phyloP scores from a whole-genome alignment of 2,888 invertebrate species.

The Lacanobia wlatinum region DNA sequence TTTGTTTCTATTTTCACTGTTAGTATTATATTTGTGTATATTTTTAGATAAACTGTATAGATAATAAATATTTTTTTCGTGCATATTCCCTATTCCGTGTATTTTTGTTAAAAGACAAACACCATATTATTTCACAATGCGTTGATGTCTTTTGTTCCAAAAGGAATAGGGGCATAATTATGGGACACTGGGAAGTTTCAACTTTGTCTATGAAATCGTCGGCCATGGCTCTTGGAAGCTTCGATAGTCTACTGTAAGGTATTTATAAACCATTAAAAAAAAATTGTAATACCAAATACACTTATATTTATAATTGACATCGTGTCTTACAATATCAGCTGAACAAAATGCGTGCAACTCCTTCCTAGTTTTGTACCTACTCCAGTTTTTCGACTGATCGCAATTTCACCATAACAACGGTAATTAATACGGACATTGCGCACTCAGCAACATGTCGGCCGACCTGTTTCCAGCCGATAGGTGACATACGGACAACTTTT shows the following conservation, averaged over 20 bases:
- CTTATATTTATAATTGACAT: slow-evolving; percentile 7
- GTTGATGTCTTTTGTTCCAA: slow-evolving; percentile 46
- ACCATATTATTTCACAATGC: not conserved
- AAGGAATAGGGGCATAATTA: not conserved
- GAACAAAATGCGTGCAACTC: not conserved
- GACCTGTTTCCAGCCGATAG: slow-evolving; percentile 49
- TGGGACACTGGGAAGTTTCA: not conserved
- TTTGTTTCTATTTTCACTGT: too few species aligned
- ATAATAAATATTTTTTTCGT: too few species aligned
- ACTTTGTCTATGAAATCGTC: not conserved
- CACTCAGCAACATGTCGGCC: slow-evolving; percentile 51
- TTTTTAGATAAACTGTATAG: too few species aligned
- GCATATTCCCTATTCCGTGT: too few species aligned
- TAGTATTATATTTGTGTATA: too few species aligned
- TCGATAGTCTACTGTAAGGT: not conserved
- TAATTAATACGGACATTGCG: slow-evolving; percentile 61
- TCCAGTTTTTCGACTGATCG: slow-evolving; percentile 37
- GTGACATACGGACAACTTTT: slow-evolving; percentile 69
- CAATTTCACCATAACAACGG: slow-evolving; percentile 60
- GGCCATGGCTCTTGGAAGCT: not conserved
- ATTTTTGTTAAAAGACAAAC: not conserved
- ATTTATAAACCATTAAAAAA: too few species aligned
- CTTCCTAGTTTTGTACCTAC: slow-evolving; percentile 13
- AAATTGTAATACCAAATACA: not conserved
- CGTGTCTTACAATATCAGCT: not conserved